These are phyloP conservation scores for Holacanthus passer DNA, from an alignment of 2,113 vertebrate genomes.

Conservation along the genomic window DNA sequence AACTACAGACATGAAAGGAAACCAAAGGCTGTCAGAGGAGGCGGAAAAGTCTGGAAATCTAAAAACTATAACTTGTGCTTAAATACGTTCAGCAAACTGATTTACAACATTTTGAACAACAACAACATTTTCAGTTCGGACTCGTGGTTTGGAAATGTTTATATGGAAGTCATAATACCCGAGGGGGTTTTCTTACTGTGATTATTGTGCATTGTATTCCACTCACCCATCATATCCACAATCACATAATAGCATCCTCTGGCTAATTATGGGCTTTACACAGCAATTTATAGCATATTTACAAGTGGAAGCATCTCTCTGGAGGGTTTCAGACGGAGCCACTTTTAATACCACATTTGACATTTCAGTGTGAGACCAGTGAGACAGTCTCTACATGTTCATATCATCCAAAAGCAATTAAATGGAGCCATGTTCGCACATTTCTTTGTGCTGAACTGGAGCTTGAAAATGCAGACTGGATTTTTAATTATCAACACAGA, in stretches of 20 bases:
- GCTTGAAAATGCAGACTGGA: constrained; percentile 5
- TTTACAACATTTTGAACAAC: neutral
- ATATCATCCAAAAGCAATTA: neutral
- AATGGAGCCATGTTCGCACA: neutral
- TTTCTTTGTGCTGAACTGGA: constrained; percentile 1
- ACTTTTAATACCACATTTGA: constrained; percentile 10
- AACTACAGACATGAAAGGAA: too few relatives aligned
- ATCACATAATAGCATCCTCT: constrained; percentile 17
- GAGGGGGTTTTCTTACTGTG: neutral
- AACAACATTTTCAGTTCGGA: neutral
- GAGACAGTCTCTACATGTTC: neutral
- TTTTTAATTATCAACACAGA: constrained; percentile 2
- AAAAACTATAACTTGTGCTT: neutral
- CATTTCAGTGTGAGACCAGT: constrained; percentile 9
- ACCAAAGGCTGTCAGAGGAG: neutral
- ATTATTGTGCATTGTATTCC: constrained; percentile 22
- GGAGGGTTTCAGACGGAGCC: constrained; percentile 16
- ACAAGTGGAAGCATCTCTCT: constrained; percentile 18
- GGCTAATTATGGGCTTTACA: constrained; percentile 43
- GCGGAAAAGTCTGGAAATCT: neutral
- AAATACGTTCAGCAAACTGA: neutral
- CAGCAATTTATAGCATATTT: constrained; percentile 39
- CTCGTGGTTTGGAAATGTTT: constrained; percentile 15
- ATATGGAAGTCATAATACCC: neutral
- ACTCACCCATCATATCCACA: constrained; percentile 15